Evolutionary conservation across 2,888 invertebrate genomes (phyloP).

Genomic region (Tetropium fuscum): DNA sequence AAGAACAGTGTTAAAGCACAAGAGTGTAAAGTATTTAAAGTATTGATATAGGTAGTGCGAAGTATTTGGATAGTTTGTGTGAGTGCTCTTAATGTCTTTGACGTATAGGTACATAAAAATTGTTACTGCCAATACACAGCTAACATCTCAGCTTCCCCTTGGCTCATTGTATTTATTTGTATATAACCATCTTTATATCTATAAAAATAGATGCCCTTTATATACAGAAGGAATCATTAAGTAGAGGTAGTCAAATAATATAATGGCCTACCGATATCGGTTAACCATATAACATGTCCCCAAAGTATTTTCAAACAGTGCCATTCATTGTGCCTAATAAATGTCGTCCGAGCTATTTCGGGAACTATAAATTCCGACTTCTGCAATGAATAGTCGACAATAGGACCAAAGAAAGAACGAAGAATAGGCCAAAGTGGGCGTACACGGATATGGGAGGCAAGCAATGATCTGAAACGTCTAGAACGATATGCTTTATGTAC

Average conservation of each 20-base stretch:
- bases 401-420: slow-evolving; percentile 42
- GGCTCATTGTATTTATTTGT: too few species aligned
- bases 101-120: too few species aligned
- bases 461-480: slow-evolving; percentile 20
- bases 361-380: slow-evolving; percentile 56
- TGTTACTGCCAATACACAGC: too few species aligned
- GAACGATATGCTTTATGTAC: slow-evolving; percentile 25
- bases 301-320: slow-evolving; percentile 53
- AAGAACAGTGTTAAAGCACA: too few species aligned
- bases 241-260: slow-evolving; percentile 38
- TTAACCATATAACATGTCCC: slow-evolving; percentile 54
- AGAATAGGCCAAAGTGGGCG: slow-evolving; percentile 53
- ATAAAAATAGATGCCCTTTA: slow-evolving; percentile 40
- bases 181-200: slow-evolving; percentile 44
- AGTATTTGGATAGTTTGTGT: too few species aligned
- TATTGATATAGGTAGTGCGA: too few species aligned
- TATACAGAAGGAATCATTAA: slow-evolving; percentile 41
- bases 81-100: too few species aligned
- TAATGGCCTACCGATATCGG: slow-evolving; percentile 53
- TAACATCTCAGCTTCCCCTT: too few species aligned
- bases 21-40: too few species aligned
- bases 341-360: slow-evolving; percentile 55
- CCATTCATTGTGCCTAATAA: slow-evolving; percentile 55
- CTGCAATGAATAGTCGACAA: slow-evolving; percentile 56
- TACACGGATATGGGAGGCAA: slow-evolving; percentile 38